phyloP scores from a whole-genome alignment of 2,888 invertebrate species.

The Eupithecia dodoneata region DNA sequence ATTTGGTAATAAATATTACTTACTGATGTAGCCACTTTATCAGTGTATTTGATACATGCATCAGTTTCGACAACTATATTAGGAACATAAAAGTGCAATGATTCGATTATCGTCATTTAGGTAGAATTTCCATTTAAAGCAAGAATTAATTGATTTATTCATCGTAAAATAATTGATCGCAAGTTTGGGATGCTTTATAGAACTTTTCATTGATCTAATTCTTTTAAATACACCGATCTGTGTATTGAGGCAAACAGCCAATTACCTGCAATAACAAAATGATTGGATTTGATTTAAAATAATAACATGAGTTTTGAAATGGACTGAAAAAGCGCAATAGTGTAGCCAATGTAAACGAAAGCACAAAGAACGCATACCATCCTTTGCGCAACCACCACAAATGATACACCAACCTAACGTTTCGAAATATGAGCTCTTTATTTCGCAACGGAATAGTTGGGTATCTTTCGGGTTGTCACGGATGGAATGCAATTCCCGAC shows the following conservation, averaged over 20 bases:
- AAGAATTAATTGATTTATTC: not conserved
- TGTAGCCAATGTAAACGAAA: slow-evolving; percentile 52
- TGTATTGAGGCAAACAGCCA: slow-evolving; percentile 42
- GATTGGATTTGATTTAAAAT: slow-evolving; percentile 39
- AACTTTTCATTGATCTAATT: not conserved
- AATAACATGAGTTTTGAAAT: slow-evolving; percentile 33
- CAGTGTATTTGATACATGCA: slow-evolving; percentile 20
- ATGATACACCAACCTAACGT: slow-evolving; percentile 62
- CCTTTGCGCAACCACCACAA: slow-evolving; percentile 48
- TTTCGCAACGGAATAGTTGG: slow-evolving; percentile 65
- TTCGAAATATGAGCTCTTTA: slow-evolving; percentile 81
- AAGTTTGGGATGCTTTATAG: not conserved
- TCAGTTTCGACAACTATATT: not conserved
- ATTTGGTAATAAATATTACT: too few species aligned
- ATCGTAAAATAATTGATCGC: not conserved
- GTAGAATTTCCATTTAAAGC: not conserved
- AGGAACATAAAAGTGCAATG: not conserved
- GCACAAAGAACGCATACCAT: slow-evolving; percentile 51
- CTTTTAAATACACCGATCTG: slow-evolving; percentile 28
- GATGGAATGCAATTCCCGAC: slow-evolving; percentile 51
- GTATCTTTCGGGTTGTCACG: slow-evolving; percentile 55
- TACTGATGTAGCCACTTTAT: not conserved
- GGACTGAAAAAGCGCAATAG: slow-evolving; percentile 46
- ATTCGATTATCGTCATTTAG: not conserved
- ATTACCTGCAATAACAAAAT: slow-evolving; percentile 49